A percentile compares a stretch with the other conserved stretches of the same genome.
Evolutionary conservation across 2,888 invertebrate species (phyloP).

Genomic region (Apotomis capreana): DNA sequence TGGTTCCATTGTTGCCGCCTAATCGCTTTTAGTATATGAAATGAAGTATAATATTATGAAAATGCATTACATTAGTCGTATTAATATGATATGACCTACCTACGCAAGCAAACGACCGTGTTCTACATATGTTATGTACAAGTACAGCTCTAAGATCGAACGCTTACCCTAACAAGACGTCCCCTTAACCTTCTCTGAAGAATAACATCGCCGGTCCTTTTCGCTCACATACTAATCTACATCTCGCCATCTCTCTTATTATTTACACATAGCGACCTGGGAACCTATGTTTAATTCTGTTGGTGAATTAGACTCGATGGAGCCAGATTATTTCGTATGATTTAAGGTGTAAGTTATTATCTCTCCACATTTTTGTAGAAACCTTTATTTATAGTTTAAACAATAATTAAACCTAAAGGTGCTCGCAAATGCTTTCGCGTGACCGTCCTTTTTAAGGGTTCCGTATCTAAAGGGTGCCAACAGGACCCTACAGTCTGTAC

Average conservation of each 20-base stretch:
- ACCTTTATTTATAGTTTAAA: background rate
- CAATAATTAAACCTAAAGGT: too few species aligned
- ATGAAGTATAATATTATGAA: background rate
- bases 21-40: background rate
- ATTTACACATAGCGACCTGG: conserved; percentile 50
- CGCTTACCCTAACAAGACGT: conserved; percentile 55
- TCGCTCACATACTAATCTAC: conserved; percentile 42
- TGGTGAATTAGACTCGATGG: conserved; percentile 50
- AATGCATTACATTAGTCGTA: background rate
- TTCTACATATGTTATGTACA: conserved; percentile 41
- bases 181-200: conserved; percentile 52
- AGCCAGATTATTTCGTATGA: conserved; percentile 49
- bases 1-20: too few species aligned
- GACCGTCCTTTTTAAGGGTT: too few species aligned
- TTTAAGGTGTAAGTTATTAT: background rate
- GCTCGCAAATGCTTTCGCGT: too few species aligned
- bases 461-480: too few species aligned
- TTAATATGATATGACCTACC: background rate
- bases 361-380: conserved; percentile 1
- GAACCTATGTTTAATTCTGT: conserved; percentile 54
- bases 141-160: conserved; percentile 52
- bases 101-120: conserved; percentile 6
- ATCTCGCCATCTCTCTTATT: conserved; percentile 47
- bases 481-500: too few species aligned
- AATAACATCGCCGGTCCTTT: conserved; percentile 53